These are phyloP conservation scores for Drosophila neocordata DNA, from an alignment of 1,140 invertebrate species.

Conservation along the genomic window DNA sequence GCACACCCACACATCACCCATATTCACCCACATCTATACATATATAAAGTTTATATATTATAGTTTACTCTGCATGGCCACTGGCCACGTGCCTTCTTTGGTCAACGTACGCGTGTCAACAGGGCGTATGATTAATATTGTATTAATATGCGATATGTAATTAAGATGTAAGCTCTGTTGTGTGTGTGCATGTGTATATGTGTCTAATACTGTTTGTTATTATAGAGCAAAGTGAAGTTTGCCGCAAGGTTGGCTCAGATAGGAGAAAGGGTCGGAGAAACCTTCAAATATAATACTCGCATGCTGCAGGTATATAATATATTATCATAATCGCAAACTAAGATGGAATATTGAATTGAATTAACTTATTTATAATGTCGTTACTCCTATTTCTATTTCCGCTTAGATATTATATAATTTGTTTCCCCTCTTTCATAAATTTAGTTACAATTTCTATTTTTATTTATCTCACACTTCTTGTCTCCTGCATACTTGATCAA, in stretches of 20 bases:
- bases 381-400: background rate
- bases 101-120: conserved; percentile 67
- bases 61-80: conserved; percentile 42
- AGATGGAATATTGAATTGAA: conserved; percentile 6
- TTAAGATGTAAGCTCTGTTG: conserved; percentile 76
- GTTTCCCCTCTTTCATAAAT: background rate
- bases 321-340: background rate
- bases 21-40: conserved; percentile 8
- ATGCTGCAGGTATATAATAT: background rate
- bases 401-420: background rate
- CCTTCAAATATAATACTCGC: background rate
- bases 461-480: too few relatives aligned
- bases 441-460: background rate
- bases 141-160: conserved; percentile 81
- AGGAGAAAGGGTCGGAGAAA: background rate
- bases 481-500: too few relatives aligned
- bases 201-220: background rate
- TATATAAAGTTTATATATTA: conserved; percentile 9
- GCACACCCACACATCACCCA: conserved; percentile 28
- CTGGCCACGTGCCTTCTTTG: conserved; percentile 51
- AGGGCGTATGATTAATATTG: conserved; percentile 79
- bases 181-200: conserved; percentile 22
- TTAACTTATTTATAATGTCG: background rate
- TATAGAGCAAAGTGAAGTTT: background rate
- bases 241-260: background rate